Conservation (phyloP, 2,797 vertebrate genomes). For the Enteromius argenteus region DNA sequence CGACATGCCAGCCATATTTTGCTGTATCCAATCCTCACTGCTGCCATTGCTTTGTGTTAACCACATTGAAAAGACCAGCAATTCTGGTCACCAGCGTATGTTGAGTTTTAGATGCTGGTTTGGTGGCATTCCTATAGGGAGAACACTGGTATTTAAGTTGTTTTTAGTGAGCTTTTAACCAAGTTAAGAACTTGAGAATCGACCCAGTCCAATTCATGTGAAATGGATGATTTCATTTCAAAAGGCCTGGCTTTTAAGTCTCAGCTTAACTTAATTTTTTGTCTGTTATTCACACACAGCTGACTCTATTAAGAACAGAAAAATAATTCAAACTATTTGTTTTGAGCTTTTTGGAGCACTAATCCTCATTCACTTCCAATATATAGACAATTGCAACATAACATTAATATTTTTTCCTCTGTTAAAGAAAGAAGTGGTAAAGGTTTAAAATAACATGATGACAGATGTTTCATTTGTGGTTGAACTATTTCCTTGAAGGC, state of each 20-base stretch:
- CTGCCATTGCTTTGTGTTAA: not conserved
- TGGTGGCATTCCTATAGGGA: not conserved
- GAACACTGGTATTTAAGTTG: not conserved
- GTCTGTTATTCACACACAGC: not conserved
- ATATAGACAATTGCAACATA: not conserved
- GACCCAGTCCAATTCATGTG: not conserved
- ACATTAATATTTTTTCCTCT: not conserved
- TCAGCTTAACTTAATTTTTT: not conserved
- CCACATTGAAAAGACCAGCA: not conserved
- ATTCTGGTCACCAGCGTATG: not conserved
- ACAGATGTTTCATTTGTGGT: not conserved
- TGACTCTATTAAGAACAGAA: not conserved
- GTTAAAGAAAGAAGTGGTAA: not conserved
- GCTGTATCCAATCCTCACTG: not conserved
- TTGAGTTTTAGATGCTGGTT: not conserved
- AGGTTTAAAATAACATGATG: not conserved
- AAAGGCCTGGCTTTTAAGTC: not conserved
- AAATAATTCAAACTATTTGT: not conserved
- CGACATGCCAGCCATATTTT: conserved; percentile 5
- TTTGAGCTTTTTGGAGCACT: not conserved
- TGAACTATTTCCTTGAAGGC: not conserved
- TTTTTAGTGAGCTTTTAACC: not conserved
- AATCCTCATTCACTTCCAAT: not conserved
- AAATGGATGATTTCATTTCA: not conserved
- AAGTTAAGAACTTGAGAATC: not conserved